A percentile compares a stretch with the other conserved stretches of the same genome.
phyloP scores from a whole-genome alignment of 2,113 vertebrate species.

The Empidonax traillii region DNA sequence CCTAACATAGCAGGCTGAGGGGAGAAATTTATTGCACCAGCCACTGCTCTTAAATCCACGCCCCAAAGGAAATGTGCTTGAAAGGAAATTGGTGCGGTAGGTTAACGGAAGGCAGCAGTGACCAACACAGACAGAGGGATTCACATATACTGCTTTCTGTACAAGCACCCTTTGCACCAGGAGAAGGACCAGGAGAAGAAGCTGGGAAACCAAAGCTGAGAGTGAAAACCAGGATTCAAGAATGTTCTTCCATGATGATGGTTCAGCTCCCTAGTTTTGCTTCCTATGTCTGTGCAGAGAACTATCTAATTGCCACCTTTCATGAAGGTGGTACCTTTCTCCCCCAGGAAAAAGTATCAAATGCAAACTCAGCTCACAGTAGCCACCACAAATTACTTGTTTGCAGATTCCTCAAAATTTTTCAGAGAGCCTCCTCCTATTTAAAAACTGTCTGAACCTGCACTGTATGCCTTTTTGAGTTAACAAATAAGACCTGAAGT shows the following conservation, averaged over 20 bases:
- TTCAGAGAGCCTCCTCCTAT: background rate
- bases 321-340: background rate
- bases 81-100: background rate
- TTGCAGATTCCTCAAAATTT: background rate
- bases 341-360: background rate
- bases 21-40: background rate
- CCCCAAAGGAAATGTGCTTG: background rate
- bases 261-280: background rate
- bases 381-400: background rate
- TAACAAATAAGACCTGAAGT: background rate
- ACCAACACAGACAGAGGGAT: background rate
- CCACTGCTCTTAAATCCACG: background rate
- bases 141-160: background rate
- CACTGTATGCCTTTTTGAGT: background rate
- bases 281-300: background rate
- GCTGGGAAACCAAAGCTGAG: background rate
- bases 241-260: background rate
- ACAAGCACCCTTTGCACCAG: background rate
- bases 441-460: background rate
- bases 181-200: background rate
- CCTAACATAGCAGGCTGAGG: fast-evolving
- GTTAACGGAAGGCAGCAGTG: conserved; percentile 23
- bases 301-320: background rate
- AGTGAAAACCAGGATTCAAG: background rate
- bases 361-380: background rate